Percentiles rank a stretch among this genome's conserved stretches.
phyloP scores from a whole-genome alignment of 2,113 vertebrate species.

The Anoplopoma fimbria region DNA sequence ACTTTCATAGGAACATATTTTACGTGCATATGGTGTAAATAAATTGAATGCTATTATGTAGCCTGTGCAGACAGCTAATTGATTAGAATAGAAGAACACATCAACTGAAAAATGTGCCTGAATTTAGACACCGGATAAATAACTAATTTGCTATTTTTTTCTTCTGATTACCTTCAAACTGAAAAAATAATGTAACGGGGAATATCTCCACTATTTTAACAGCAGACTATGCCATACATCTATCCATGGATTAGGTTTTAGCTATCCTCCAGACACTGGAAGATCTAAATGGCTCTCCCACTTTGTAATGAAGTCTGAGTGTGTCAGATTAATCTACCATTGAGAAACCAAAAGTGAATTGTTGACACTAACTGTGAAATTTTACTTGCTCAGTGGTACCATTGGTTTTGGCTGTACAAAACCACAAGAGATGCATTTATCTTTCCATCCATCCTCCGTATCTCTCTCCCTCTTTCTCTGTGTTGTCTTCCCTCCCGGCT shows the following conservation, averaged over 20 bases:
- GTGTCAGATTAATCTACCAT: background rate
- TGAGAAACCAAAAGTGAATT: slow-evolving; percentile 21
- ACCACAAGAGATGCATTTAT: slow-evolving; percentile 38
- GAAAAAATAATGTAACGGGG: background rate
- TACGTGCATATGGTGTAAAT: background rate
- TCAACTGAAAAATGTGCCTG: background rate
- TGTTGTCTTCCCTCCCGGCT: slow-evolving; percentile 52
- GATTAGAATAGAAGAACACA: background rate
- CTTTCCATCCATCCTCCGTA: slow-evolving; percentile 45
- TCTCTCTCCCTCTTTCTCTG: slow-evolving; percentile 27
- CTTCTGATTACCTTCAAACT: background rate
- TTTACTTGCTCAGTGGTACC: slow-evolving; percentile 4
- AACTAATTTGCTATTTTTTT: background rate
- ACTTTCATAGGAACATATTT: background rate
- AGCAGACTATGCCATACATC: background rate
- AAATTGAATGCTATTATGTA: background rate
- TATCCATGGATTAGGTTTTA: background rate
- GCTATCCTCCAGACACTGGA: background rate
- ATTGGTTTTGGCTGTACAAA: slow-evolving; percentile 37
- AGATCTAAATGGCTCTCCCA: background rate
- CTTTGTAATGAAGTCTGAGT: background rate
- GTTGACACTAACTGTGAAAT: background rate
- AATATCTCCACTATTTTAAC: background rate
- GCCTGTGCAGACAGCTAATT: background rate
- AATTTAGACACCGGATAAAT: background rate